phyloP scores from a whole-genome alignment of 2,888 invertebrate genomes.

The Sinhomidia bicolor region DNA sequence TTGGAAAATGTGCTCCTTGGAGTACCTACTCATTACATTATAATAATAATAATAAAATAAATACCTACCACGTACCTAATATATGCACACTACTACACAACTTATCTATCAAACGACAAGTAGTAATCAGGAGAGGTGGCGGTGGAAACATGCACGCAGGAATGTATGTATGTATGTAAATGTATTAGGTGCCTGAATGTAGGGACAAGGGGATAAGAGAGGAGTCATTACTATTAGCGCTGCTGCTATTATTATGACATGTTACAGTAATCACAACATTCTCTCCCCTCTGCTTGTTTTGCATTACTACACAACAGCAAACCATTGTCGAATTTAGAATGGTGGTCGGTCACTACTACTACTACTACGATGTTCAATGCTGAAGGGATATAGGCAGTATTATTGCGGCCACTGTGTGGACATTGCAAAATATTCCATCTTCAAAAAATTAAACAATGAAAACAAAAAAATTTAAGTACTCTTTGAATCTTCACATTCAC shows the following conservation, averaged over 20 bases:
- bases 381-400: background rate
- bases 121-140: background rate
- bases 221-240: constrained; percentile 24
- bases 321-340: background rate
- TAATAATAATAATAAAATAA: too few species aligned
- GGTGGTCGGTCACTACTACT: background rate
- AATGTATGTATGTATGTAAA: background rate
- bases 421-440: constrained; percentile 16
- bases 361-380: background rate
- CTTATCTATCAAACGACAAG: background rate
- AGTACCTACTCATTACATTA: constrained; percentile 23
- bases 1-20: constrained; percentile 13
- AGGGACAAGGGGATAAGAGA: background rate
- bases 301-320: background rate
- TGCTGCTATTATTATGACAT: constrained; percentile 22
- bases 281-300: background rate
- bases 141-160: background rate
- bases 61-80: too few species aligned
- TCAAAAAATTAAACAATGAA: background rate
- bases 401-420: background rate
- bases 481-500: background rate
- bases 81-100: background rate
- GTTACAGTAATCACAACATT: constrained; percentile 61
- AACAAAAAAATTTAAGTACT: background rate
- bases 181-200: background rate